Conservation (phyloP, 2,888 invertebrate genomes). For the Drosophila paranaensis region DNA sequence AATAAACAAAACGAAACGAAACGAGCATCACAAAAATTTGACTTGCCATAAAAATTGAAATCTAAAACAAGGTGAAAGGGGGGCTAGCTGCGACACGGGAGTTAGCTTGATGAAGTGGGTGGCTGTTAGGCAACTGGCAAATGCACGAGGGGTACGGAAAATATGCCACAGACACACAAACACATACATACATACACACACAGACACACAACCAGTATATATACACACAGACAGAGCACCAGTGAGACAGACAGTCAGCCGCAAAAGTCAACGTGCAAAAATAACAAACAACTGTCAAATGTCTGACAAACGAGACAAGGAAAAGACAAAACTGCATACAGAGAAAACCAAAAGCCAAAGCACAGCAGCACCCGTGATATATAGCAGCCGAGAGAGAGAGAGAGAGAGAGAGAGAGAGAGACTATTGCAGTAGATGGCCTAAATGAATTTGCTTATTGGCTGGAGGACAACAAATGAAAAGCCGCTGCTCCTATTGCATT, state of each 20-base stretch:
- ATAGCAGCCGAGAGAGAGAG: constrained; percentile 23
- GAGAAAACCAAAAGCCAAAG: constrained; percentile 28
- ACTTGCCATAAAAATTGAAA: constrained; percentile 80
- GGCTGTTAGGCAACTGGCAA: constrained; percentile 71
- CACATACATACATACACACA: constrained; percentile 36
- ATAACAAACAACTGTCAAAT: constrained; percentile 81
- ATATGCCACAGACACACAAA: constrained; percentile 68
- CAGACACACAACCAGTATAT: constrained; percentile 47
- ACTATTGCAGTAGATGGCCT: constrained; percentile 36
- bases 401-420: constrained; percentile 8
- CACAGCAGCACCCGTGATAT: constrained; percentile 40
- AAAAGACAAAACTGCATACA: constrained; percentile 73
- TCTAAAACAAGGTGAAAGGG: constrained; percentile 56
- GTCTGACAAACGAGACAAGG: constrained; percentile 82
- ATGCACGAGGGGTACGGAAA: constrained; percentile 49
- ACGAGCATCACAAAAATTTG: constrained; percentile 74
- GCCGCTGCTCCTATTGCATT: constrained; percentile 44
- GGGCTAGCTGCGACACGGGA: not conserved
- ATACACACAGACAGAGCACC: constrained; percentile 6
- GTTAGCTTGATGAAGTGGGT: constrained; percentile 62
- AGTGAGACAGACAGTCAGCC: constrained; percentile 38
- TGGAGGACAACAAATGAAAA: constrained; percentile 19
- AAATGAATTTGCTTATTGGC: constrained; percentile 57
- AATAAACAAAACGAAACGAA: constrained; percentile 55
- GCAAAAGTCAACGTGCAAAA: constrained; percentile 78